Evolutionary conservation across 2,797 vertebrate genomes (phyloP).

Genomic region (Macrochelys suwanniensis): DNA sequence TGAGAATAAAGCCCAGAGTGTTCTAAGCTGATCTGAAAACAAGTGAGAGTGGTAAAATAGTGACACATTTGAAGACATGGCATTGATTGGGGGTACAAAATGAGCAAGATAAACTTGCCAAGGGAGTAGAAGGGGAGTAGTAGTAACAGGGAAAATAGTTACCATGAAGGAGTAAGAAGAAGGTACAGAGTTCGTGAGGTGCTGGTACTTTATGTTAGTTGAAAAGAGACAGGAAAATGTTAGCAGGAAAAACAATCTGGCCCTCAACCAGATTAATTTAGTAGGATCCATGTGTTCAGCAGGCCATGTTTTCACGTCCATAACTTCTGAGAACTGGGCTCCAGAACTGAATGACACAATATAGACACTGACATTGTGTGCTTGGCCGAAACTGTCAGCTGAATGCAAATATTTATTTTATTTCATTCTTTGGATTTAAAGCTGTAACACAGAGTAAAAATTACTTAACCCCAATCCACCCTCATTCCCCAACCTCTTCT

Average conservation of each 20-base stretch:
- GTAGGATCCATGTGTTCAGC: neutral
- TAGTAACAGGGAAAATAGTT: neutral
- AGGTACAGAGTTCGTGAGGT: neutral
- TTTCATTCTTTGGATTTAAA: neutral
- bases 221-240: neutral
- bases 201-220: neutral
- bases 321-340: neutral
- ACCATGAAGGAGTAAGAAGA: neutral
- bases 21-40: neutral
- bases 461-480: rapidly evolving
- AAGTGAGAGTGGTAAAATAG: neutral
- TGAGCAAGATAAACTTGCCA: rapidly evolving
- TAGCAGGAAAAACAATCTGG: neutral
- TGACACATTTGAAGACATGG: neutral
- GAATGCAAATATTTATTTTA: neutral
- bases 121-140: neutral
- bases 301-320: neutral
- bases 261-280: neutral
- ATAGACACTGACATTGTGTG: neutral
- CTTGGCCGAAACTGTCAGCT: neutral
- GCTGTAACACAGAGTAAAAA: neutral
- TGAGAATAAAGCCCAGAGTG: slow-evolving; percentile 24
- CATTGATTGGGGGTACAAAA: neutral
- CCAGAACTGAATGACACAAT: neutral
- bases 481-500: neutral